A percentile compares a stretch with the other conserved stretches of the same genome.
phyloP scores from a whole-genome alignment of 2,888 invertebrate genomes.

The Girardia tigrina region DNA sequence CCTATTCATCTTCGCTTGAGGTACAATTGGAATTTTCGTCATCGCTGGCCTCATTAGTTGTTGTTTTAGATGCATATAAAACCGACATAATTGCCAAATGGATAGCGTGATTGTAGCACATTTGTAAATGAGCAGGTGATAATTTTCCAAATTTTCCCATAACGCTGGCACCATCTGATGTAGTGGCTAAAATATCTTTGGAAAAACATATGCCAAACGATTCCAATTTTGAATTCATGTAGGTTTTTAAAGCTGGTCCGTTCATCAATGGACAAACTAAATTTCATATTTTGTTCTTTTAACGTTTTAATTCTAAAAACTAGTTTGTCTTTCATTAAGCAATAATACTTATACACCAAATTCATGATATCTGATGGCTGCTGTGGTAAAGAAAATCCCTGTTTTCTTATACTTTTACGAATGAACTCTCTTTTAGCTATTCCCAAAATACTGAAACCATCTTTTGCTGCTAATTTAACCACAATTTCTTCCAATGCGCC shows the following conservation, averaged over 20 bases:
- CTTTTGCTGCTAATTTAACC: neutral
- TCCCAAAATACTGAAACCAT: neutral
- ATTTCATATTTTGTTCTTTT: constrained; percentile 8
- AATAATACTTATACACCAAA: constrained; percentile 14
- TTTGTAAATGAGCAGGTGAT: no score
- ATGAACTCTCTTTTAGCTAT: neutral
- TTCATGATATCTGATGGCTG: neutral
- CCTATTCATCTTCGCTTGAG: no score
- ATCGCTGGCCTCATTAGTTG: no score
- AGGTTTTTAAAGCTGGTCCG: neutral
- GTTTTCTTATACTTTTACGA: neutral
- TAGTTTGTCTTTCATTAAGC: neutral
- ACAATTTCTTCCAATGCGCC: neutral
- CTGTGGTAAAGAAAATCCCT: neutral
- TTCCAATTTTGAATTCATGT: no score
- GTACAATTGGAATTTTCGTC: no score
- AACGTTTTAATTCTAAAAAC: neutral
- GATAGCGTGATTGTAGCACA: no score
- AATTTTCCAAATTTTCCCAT: no score
- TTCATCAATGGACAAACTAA: constrained; percentile 9
- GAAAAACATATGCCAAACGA: no score
- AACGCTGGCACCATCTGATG: no score
- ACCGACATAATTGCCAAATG: no score
- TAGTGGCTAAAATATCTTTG: no score
- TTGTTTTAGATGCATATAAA: no score